phyloP scores from a whole-genome alignment of 2,113 vertebrate genomes.

The Megalops atlanticus region DNA sequence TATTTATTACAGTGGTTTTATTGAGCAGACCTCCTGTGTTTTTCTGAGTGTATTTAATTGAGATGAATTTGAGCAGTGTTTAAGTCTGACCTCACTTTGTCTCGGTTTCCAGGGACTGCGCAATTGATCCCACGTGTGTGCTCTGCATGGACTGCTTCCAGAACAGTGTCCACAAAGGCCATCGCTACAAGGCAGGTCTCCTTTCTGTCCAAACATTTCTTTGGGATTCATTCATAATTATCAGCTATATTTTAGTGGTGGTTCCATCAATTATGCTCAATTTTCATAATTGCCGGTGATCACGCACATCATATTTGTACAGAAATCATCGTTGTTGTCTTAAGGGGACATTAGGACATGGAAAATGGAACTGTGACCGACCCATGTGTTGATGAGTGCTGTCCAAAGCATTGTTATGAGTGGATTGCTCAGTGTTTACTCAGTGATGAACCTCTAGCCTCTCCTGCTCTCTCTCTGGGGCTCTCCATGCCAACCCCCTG shows the following conservation, averaged over 20 bases:
- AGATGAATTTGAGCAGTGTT: not conserved
- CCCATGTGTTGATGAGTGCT: too few species aligned
- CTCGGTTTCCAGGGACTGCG: conserved; percentile 86
- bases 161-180: conserved; percentile 93
- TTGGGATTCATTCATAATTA: not conserved
- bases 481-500: not conserved
- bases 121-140: conserved; percentile 97
- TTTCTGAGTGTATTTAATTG: conserved; percentile 3
- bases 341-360: too few species aligned
- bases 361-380: too few species aligned
- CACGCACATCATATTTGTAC: too few species aligned
- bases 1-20: conserved; percentile 6
- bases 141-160: conserved; percentile 98
- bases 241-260: too few species aligned
- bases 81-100: conserved; percentile 12
- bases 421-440: not conserved
- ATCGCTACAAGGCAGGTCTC: conserved; percentile 91
- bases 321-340: too few species aligned
- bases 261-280: too few species aligned
- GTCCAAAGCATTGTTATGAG: too few species aligned
- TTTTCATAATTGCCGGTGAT: too few species aligned
- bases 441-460: not conserved
- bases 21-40: not conserved
- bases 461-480: not conserved
- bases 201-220: conserved; percentile 8